phyloP scores from a whole-genome alignment of 2,888 invertebrate genomes.

The Nomada ferruginata region DNA sequence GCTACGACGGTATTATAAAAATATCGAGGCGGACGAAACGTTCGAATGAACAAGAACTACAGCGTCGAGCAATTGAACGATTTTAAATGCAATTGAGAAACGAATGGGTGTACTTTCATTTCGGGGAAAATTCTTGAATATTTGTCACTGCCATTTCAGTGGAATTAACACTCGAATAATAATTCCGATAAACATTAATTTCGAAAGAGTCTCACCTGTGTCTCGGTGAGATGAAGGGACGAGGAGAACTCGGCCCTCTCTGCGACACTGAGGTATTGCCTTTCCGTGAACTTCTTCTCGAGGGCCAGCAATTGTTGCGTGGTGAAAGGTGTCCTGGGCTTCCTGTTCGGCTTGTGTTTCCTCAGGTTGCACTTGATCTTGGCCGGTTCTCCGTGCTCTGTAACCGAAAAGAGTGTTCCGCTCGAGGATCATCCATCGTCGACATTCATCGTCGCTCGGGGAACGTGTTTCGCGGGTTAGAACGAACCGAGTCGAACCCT shows the following conservation, averaged over 20 bases:
- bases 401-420: constrained; percentile 82
- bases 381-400: constrained; percentile 91
- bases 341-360: constrained; percentile 99
- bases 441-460: constrained; percentile 57
- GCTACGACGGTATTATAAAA: no score
- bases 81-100: no score
- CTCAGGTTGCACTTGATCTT: constrained; percentile 95
- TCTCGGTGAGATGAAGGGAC: constrained; percentile 95
- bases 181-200: no score
- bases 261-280: constrained; percentile 98
- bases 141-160: no score
- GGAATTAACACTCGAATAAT: no score
- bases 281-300: constrained; percentile 98
- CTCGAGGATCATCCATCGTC: constrained; percentile 81
- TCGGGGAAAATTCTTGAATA: no score
- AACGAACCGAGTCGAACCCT: constrained; percentile 38
- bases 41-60: no score
- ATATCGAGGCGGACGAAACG: no score
- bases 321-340: constrained; percentile 99
- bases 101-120: no score
- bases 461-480: constrained; percentile 64
- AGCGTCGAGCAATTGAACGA: no score
- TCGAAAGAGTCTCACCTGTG: constrained; percentile 88
- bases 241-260: constrained; percentile 99
- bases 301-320: constrained; percentile 97